Percentiles rank a stretch among this genome's conserved stretches.
Evolutionary conservation across 2,797 vertebrate genomes (phyloP).

Genomic region (Hephaestus fuliginosus): DNA sequence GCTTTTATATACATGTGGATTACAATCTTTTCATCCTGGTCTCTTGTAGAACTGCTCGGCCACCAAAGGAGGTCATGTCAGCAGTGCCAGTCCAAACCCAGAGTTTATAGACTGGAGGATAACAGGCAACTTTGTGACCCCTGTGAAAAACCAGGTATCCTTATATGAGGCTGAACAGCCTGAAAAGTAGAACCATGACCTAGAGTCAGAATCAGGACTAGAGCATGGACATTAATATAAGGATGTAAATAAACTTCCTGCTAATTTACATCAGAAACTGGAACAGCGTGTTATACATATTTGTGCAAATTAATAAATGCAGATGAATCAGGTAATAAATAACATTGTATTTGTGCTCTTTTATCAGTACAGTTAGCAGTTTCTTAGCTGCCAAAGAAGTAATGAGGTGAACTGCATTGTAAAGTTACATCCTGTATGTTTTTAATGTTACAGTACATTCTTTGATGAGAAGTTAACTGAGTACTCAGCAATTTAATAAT

Average conservation of each 20-base stretch:
- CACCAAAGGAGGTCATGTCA: slow-evolving; percentile 83
- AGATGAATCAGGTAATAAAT: too few species aligned
- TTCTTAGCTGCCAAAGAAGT: neutral
- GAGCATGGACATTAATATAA: neutral
- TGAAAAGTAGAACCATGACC: neutral
- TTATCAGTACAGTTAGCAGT: neutral
- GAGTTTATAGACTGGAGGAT: slow-evolving; percentile 88
- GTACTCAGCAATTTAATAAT: neutral
- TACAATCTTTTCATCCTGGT: neutral
- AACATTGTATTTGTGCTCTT: neutral
- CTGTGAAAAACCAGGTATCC: slow-evolving; percentile 92
- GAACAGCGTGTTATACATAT: neutral
- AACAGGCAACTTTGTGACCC: slow-evolving; percentile 88
- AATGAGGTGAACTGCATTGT: neutral
- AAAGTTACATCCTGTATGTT: neutral
- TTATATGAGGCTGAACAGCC: neutral
- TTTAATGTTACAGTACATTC: neutral
- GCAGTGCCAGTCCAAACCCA: slow-evolving; percentile 66
- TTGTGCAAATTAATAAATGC: neutral
- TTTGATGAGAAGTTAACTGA: neutral
- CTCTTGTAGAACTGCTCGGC: slow-evolving; percentile 87
- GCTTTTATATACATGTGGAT: neutral
- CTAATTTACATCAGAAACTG: neutral
- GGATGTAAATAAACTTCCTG: neutral
- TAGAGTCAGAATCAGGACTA: neutral